These are phyloP conservation scores for Wiebesia pumilae DNA, from an alignment of 1,140 invertebrate species.

Conservation along the genomic window DNA sequence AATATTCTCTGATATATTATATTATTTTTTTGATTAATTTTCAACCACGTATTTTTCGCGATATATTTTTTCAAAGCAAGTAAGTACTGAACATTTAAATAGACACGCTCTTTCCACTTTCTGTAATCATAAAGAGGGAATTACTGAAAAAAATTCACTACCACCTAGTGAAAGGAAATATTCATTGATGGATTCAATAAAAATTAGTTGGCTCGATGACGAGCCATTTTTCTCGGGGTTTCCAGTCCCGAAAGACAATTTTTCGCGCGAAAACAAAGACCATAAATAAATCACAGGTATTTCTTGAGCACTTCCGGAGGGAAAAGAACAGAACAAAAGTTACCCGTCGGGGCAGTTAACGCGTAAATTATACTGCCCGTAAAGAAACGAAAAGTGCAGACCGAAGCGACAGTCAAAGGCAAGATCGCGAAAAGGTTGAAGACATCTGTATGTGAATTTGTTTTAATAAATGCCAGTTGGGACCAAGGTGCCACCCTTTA, in stretches of 20 bases:
- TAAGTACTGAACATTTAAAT: too few species aligned
- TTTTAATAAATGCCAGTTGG: conserved; percentile 1
- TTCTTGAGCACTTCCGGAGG: conserved; percentile 1
- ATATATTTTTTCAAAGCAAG: too few species aligned
- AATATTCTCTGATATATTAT: too few species aligned
- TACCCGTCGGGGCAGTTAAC: conserved; percentile 32
- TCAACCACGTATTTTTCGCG: too few species aligned
- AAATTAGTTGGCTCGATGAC: conserved; percentile 14
- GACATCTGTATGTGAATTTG: neutral
- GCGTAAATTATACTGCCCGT: conserved; percentile 38
- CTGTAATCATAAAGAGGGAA: neutral
- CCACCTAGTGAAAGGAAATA: neutral
- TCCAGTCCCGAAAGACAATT: neutral
- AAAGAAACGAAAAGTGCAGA: neutral
- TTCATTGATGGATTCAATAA: neutral
- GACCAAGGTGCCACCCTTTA: neutral
- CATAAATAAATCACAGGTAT: conserved; percentile 27
- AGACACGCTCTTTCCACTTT: too few species aligned
- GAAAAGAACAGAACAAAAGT: conserved; percentile 24
- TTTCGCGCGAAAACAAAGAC: conserved; percentile 2
- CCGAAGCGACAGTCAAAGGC: conserved; percentile 1
- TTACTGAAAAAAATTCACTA: neutral
- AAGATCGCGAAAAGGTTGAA: neutral
- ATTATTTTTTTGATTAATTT: too few species aligned
- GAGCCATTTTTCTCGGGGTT: neutral